Conservation (phyloP, 2,888 invertebrate genomes). For the Lochmaea capreae region DNA sequence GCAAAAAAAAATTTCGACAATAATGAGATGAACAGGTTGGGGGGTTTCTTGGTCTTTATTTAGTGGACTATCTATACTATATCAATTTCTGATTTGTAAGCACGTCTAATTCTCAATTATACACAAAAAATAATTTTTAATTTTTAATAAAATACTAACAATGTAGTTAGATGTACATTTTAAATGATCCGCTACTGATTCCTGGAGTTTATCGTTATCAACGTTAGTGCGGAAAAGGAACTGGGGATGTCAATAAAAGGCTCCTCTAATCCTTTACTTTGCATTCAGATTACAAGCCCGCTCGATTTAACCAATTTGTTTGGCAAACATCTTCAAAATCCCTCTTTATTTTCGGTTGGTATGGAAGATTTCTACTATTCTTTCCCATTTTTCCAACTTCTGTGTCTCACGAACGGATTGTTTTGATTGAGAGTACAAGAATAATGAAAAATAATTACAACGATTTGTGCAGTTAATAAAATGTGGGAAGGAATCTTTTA, state of each 20-base stretch:
- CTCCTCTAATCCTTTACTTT: constrained; percentile 62
- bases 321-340: constrained; percentile 58
- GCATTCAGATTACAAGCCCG: constrained; percentile 62
- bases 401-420: constrained; percentile 2
- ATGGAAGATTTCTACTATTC: constrained; percentile 32
- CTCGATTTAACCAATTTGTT: constrained; percentile 65
- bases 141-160: too few species aligned
- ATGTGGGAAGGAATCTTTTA: neutral
- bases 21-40: too few species aligned
- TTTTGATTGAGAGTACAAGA: constrained; percentile 6
- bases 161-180: too few species aligned
- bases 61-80: too few species aligned
- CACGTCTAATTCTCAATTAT: too few species aligned
- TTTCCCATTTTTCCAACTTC: constrained; percentile 19
- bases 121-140: too few species aligned
- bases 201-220: constrained; percentile 1
- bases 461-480: neutral
- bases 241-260: constrained; percentile 58
- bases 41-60: too few species aligned
- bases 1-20: too few species aligned
- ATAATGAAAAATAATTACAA: neutral
- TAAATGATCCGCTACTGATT: constrained; percentile 10
- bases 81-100: too few species aligned
- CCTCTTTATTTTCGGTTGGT: constrained; percentile 30
- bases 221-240: constrained; percentile 39